These are phyloP conservation scores for Rhea americana DNA, from an alignment of 2,113 vertebrate genomes.

Conservation along the genomic window DNA sequence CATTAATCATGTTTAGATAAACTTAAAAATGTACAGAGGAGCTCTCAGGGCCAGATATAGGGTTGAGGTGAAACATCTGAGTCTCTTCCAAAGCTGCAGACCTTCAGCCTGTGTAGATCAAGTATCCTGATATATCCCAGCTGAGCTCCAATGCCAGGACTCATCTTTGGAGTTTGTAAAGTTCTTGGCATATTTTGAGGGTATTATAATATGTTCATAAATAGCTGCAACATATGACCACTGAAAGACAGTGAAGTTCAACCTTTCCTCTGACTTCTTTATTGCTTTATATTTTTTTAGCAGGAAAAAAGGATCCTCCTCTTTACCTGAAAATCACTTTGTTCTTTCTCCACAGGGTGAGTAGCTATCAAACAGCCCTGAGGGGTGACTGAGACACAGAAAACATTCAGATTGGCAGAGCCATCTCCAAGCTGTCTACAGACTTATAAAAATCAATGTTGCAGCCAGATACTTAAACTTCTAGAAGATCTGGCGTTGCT, in stretches of 20 bases:
- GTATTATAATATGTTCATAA: not conserved
- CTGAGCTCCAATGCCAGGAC: not conserved
- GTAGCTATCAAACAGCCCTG: not conserved
- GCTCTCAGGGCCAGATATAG: not conserved
- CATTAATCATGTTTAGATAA: slow-evolving; percentile 27
- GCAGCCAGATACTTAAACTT: not conserved
- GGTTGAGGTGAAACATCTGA: slow-evolving; percentile 50
- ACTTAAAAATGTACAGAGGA: slow-evolving; percentile 29
- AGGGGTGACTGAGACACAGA: not conserved
- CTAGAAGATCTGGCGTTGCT: not conserved
- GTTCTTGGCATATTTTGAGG: not conserved
- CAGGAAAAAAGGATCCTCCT: not conserved
- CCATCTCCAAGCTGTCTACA: not conserved
- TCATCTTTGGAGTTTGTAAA: not conserved
- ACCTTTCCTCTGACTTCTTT: not conserved
- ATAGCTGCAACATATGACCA: not conserved
- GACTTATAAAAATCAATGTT: not conserved
- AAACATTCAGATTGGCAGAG: not conserved
- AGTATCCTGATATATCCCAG: not conserved
- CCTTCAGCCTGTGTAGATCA: not conserved
- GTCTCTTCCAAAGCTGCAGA: not conserved
- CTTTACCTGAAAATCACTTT: not conserved
- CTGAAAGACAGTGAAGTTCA: not conserved
- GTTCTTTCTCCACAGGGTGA: not conserved
- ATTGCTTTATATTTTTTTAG: not conserved